Evolutionary conservation across 1,140 invertebrate genomes (phyloP), one percentile per base, ranked within the genome.

Genomic region (Tetramorium simillimum): DNA sequence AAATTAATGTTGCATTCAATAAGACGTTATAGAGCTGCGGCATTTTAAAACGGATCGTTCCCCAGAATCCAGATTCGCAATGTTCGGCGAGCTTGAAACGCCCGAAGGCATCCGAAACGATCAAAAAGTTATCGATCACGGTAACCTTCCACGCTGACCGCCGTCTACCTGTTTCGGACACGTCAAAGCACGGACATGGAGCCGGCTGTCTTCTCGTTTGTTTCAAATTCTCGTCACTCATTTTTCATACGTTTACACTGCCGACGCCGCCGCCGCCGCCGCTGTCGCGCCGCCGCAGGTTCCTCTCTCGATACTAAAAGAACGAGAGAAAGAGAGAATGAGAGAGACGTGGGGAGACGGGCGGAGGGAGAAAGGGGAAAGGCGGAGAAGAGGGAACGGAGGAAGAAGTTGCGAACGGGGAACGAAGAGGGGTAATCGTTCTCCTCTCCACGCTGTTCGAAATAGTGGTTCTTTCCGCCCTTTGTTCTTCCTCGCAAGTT

Each of bases 181-280:
- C 67, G 80, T 69, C 75, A 78, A 73, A 75, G 70, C 69, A 85
- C 82, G 86, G 88, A 91, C 88, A 84, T 84, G 89, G 89, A 88
- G 81, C 90, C 89, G 91, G 87, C 92, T 93, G 92, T 93, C 92
- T 89, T 88, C 90, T 93, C 92, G 92, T 93, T 94, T 93, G 90
- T 94, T 94, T 91, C 91, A 82, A 92, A 93, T 88, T 92, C 91
- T 93, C 92, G 92, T 93, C 93, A 92, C 92, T 95, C 93, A 95
- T 95, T 95, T 94, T 94, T 95, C 94, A 94, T 92, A 89, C 90
- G 90, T 91, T 90, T 91, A 89, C 90, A 65, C 77, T 51, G 63
- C 43, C 65, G 73, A 58, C 46, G 69, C 40, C 65, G 43, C 49
- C 40, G 70, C 43, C 84, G 63, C 40, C 40, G 40, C 9, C 40